Evolutionary conservation across 2,113 vertebrate genomes (phyloP).

Genomic region (Melanerpes formicivorus): DNA sequence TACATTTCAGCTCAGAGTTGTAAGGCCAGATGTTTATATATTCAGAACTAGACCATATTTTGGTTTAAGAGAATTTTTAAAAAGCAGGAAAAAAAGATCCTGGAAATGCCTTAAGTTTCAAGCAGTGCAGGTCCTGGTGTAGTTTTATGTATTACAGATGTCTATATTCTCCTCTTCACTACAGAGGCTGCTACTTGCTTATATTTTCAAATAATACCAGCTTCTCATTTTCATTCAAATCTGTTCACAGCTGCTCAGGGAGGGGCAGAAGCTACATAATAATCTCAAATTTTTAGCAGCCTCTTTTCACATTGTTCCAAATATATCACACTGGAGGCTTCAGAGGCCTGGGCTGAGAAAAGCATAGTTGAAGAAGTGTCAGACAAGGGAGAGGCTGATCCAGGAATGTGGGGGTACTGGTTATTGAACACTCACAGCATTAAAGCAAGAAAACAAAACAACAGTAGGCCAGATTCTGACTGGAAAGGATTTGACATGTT

Average conservation of each 20-base stretch:
- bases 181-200: neutral
- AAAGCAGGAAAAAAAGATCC: neutral
- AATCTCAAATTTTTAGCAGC: neutral
- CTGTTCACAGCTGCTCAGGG: neutral
- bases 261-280: neutral
- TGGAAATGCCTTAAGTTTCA: neutral
- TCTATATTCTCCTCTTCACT: neutral
- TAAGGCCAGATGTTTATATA: neutral
- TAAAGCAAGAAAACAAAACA: neutral
- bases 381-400: neutral
- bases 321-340: neutral
- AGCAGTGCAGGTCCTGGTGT: neutral
- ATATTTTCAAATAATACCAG: neutral
- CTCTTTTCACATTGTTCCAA: constrained; percentile 15
- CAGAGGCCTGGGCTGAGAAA: neutral
- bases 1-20: neutral
- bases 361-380: neutral
- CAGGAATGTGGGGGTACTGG: neutral
- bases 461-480: neutral
- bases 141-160: neutral
- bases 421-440: neutral
- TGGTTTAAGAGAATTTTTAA: neutral
- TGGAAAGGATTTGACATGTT: neutral
- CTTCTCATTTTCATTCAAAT: neutral
- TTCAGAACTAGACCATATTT: neutral